A percentile compares a stretch with the other conserved stretches of the same genome.
These are phyloP conservation scores for Serilophus lunatus DNA, from an alignment of 2,113 vertebrate species.

Conservation along the genomic window DNA sequence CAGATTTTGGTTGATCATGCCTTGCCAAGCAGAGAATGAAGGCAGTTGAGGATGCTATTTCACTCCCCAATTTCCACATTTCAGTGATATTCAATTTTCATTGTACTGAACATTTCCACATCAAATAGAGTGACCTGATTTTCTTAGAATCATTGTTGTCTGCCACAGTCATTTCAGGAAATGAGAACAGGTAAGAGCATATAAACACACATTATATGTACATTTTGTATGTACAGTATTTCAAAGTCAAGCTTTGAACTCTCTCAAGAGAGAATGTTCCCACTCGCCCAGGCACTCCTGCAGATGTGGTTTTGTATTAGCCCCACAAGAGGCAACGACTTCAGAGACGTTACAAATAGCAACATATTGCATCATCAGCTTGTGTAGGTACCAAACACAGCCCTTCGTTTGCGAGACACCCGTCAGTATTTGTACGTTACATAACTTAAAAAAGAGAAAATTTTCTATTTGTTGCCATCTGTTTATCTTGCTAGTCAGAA, in stretches of 20 bases:
- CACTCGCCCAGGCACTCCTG: neutral
- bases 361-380: neutral
- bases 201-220: neutral
- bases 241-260: neutral
- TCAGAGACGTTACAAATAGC: neutral
- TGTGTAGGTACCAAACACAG: neutral
- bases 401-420: neutral
- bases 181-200: neutral
- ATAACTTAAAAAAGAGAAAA: neutral
- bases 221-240: neutral
- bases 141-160: neutral
- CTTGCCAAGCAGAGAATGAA: neutral
- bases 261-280: neutral
- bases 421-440: neutral
- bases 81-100: neutral
- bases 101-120: neutral
- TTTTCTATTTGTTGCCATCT: neutral
- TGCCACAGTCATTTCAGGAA: neutral
- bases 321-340: neutral
- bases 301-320: neutral
- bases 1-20: neutral
- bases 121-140: neutral
- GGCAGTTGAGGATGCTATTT: neutral
- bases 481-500: neutral
- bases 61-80: neutral